phyloP scores from a whole-genome alignment of 2,113 vertebrate genomes.

The Erythrocercus mccallii region DNA sequence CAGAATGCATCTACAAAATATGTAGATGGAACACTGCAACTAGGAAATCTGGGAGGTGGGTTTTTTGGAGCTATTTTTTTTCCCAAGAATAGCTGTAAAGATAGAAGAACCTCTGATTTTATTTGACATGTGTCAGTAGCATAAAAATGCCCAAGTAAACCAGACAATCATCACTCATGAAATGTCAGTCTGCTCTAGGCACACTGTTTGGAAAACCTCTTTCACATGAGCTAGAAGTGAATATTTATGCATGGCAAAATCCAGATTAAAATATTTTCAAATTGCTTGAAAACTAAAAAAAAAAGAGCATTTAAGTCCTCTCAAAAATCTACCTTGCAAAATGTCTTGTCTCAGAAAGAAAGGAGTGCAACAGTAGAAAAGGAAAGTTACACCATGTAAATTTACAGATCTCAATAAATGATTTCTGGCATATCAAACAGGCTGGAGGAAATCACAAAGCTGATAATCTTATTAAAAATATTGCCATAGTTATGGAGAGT shows the following conservation, averaged over 20 bases:
- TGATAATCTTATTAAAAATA: background rate
- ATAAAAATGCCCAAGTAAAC: conserved; percentile 33
- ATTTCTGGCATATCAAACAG: background rate
- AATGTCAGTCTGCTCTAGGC: conserved; percentile 42
- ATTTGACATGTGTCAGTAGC: conserved; percentile 44
- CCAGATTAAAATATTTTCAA: background rate
- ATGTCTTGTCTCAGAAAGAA: background rate
- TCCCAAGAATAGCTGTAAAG: background rate
- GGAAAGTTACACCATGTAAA: background rate
- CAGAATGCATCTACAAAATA: background rate
- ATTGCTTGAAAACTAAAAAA: background rate
- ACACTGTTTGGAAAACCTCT: background rate
- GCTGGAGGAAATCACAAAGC: background rate
- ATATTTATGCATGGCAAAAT: background rate
- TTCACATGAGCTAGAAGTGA: background rate
- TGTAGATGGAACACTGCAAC: background rate
- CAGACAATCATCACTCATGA: conserved; percentile 40
- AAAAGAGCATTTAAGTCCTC: background rate
- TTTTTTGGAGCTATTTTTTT: background rate
- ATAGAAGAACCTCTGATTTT: conserved; percentile 9
- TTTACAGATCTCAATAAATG: background rate
- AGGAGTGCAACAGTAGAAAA: background rate
- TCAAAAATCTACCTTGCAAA: background rate
- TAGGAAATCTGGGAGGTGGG: background rate
- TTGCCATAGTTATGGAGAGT: background rate